Evolutionary conservation across 2,888 invertebrate species (phyloP).

Genomic region (Calliphora vomitoria): DNA sequence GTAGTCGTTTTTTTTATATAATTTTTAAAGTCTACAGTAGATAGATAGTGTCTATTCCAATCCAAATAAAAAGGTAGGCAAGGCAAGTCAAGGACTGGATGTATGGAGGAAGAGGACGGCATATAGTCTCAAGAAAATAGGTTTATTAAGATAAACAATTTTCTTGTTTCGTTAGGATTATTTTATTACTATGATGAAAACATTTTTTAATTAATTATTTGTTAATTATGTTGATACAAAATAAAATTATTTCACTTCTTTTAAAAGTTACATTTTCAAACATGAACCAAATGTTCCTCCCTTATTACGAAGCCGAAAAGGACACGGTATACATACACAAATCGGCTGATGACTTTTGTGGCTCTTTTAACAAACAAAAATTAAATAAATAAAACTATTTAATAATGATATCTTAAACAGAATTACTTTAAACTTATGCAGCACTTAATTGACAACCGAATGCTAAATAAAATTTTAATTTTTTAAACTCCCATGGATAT

Average conservation of each 20-base stretch:
- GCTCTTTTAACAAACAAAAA: background rate
- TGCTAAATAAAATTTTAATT: background rate
- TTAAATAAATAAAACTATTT: no score
- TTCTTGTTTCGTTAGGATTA: background rate
- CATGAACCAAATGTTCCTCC: conserved; percentile 53
- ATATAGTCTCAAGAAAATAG: background rate
- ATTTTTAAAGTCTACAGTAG: background rate
- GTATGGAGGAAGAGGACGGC: conserved; percentile 43
- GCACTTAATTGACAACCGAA: background rate
- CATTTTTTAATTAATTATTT: background rate
- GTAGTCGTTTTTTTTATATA: background rate
- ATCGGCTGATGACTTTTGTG: conserved; percentile 38
- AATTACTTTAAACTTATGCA: no score
- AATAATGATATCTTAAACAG: no score
- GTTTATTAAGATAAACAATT: no score
- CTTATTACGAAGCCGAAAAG: conserved; percentile 37
- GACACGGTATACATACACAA: conserved; percentile 70
- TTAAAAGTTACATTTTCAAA: background rate
- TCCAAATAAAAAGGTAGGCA: background rate
- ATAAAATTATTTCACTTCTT: background rate
- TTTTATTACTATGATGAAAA: background rate
- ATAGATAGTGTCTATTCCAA: conserved; percentile 17
- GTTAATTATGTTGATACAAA: background rate
- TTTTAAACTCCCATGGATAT: conserved; percentile 5
- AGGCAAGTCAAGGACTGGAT: background rate